phyloP scores from a whole-genome alignment of 2,888 invertebrate species.

The Arctia plantaginis region DNA sequence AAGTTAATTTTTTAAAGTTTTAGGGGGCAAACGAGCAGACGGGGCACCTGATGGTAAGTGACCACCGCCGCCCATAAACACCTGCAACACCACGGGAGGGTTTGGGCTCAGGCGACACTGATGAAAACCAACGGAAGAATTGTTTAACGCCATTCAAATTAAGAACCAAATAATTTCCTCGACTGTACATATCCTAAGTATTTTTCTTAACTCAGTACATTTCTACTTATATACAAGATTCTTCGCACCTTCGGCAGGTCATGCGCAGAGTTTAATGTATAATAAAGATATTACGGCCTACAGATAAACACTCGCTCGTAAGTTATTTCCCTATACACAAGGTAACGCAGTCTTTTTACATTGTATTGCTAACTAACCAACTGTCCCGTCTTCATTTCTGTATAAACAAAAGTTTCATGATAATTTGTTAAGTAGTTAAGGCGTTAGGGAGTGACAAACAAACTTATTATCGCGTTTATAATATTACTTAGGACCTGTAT shows the following conservation, averaged over 20 bases:
- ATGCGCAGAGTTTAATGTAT: conserved; percentile 1
- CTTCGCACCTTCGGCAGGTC: conserved; percentile 3
- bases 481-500: background rate
- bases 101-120: too few species aligned
- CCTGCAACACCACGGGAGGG: too few species aligned
- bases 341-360: conserved; percentile 10
- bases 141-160: too few species aligned
- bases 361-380: background rate
- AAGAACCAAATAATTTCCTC: conserved; percentile 2
- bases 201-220: conserved; percentile 14
- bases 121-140: too few species aligned
- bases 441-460: background rate
- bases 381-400: background rate
- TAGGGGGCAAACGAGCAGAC: too few species aligned
- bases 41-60: background rate
- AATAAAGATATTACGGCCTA: background rate
- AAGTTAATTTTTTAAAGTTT: too few species aligned
- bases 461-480: background rate
- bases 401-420: conserved; percentile 1
- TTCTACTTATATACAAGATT: conserved; percentile 17
- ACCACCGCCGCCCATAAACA: background rate
- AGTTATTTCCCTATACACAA: background rate
- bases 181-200: conserved; percentile 9
- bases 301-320: background rate
- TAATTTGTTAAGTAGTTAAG: background rate